Percentiles rank a stretch among this genome's conserved stretches.
These are phyloP conservation scores for Capricornis sumatraensis DNA, from an alignment of 2,113 vertebrate species.

Conservation along the genomic window DNA sequence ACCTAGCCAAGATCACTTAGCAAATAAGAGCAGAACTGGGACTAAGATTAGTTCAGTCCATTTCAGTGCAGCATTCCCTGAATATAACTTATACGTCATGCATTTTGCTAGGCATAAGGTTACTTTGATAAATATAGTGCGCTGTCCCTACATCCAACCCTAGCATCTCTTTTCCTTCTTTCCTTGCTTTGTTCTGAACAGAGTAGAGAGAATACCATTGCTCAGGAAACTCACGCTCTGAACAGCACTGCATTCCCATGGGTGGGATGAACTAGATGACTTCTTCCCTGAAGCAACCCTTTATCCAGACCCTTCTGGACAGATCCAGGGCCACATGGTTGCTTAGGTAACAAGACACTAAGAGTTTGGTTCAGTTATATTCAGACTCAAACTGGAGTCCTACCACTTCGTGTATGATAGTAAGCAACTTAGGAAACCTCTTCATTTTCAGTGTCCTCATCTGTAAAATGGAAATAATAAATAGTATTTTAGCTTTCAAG, in stretches of 20 bases:
- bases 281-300: not conserved
- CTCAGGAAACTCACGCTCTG: not conserved
- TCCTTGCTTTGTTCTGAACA: not conserved
- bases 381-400: not conserved
- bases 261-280: not conserved
- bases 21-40: not conserved
- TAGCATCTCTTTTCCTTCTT: not conserved
- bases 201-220: not conserved
- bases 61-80: not conserved
- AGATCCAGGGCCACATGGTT: not conserved
- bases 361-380: not conserved
- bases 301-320: not conserved
- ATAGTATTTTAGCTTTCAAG: not conserved
- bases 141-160: not conserved
- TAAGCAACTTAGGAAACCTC: slow-evolving; percentile 1
- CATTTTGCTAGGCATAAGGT: not conserved
- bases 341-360: not conserved
- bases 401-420: not conserved
- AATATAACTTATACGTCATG: not conserved
- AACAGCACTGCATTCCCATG: not conserved
- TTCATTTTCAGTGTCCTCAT: not conserved
- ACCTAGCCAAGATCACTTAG: not conserved
- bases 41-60: not conserved
- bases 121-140: not conserved
- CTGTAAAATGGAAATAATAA: not conserved